Conservation (phyloP, 35 echinoderm and acorn worm species). For the Chiridota heheva region DNA sequence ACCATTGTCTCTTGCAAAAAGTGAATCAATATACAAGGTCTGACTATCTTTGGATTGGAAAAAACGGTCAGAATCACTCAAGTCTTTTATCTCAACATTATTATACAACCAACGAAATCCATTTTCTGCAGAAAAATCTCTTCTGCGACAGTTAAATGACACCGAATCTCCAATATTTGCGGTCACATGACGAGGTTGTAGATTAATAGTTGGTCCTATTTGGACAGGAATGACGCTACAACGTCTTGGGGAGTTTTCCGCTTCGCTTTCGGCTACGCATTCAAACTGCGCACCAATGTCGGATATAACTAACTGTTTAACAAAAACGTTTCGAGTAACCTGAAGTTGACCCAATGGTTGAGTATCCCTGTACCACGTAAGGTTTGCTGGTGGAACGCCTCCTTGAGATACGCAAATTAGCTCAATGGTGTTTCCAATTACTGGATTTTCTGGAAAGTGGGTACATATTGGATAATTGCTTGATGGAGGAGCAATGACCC, state of each 20-base stretch:
- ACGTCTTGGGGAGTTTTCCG: constrained; percentile 12
- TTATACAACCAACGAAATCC: constrained; percentile 13
- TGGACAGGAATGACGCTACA: neutral
- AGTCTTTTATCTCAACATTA: neutral
- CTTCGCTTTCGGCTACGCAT: constrained; percentile 1
- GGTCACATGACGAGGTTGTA: neutral
- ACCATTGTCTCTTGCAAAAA: neutral
- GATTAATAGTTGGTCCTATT: neutral
- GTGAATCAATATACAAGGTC: neutral
- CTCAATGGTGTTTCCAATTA: neutral
- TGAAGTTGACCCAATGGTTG: neutral
- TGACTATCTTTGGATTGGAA: neutral
- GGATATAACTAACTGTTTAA: neutral
- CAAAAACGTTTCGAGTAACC: neutral
- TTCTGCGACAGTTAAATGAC: neutral
- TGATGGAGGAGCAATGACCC: neutral
- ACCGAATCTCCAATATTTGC: neutral
- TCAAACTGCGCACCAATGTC: neutral
- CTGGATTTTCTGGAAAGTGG: neutral
- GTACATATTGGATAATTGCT: neutral
- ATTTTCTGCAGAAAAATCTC: neutral
- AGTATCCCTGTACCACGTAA: constrained; percentile 4
- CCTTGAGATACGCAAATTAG: constrained; percentile 1
- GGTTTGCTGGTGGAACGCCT: neutral
- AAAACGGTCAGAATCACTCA: neutral